Evolutionary conservation across 1,140 invertebrate species (phyloP), one percentile per base, ranked within the genome.

Genomic region (Calosoma granatense): DNA sequence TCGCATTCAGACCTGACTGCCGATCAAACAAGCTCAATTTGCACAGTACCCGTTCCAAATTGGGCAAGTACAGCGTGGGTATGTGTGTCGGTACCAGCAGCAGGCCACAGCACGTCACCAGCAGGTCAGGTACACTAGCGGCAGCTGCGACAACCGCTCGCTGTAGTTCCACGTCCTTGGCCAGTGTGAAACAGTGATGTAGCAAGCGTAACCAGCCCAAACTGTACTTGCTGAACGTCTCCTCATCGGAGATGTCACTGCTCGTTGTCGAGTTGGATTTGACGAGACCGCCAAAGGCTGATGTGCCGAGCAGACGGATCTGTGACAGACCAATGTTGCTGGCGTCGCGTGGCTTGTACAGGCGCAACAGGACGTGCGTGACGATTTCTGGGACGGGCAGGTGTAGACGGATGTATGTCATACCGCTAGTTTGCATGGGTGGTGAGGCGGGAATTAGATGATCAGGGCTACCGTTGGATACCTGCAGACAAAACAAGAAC

Each of bases 241-340:
- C 69, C 57, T 71, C 66, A 41, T 66, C 63, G 1, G 63, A 58
- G 21, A 63, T 56, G 51, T 67, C 69, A 58, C 67, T 62, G 64
- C 64, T 64, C 39, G 67, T 74, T 70, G 63, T 51, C 14, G 26
- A 30, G n/a, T n/a, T n/a, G 26, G 26, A 36, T 47, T 74, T 75
- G 58, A 70, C 66, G 59, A 81, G 64, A 36, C 64, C 82, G 26
- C 82, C 81, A 67, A 88, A 87, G 9, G 85, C 84, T 23, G 90
- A 88, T 53, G 84, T 85, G 0, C 90, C 92, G 9, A 94, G 73
- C 12, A 96, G 72, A n/a, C 85, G 79, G 54, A 96, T 85, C 70
- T 94, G 91, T 61, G 91, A 86, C 3, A 95, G 73, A 15, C 91
- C 92, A 65, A 95, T 87, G 66, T 88, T 94, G 54, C 84, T 83